Base-by-base conservation (phyloP, 2,888 invertebrate genomes). In the Trisateles emortualis region DNA sequence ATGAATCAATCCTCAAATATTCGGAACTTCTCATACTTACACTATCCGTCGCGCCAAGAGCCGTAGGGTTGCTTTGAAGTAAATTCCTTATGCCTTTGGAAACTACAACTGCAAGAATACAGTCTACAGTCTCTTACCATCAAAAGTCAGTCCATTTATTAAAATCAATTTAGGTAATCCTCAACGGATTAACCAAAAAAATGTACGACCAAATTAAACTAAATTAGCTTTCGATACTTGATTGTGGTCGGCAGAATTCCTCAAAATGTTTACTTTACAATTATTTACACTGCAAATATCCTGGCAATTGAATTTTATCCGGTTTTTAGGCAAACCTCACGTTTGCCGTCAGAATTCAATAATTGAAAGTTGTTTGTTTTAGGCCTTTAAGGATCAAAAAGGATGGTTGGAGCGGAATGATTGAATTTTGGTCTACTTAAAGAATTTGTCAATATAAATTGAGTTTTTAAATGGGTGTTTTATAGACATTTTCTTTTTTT, bases 221-320 rank as follows among this genome's bases (percentile, higher is more conserved):
- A 40, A 64, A 64, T 55, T 51, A 49, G 17, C 39, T 46, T 24
- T 19, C 30, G 44, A 26, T 49, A 22, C 13, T 40, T 35, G n/a
- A 42, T 55, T 48, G 44, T 42, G 44, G 43, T 41, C 19, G 22
- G 16, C 32, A 11, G 29, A 42, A 48, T 17, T 17, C n/a, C 13
- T 24, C 32, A 17, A 44, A 44, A 39, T 39, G 44, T 44, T 50
- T 43, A 14, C 24, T 39, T 16, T 13, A 17, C n/a, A 43, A 44
- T 39, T 22, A 39, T 51, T 43, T 43, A 14, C 16, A 24, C 8
- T 32, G 32, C 8, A 6, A 52, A 42, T 14, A 16, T 17, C 30
- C 17, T 10, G 17, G 11, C 16, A 36, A 41, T 42, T 26, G 10
- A 47, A 39, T 38, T 52, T 36, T 16, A 38, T 38, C 39, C 17